A percentile compares a stretch with the other conserved stretches of the same genome.
Conservation (phyloP, 2,888 invertebrate species). For the Sarcophaga carnaria region DNA sequence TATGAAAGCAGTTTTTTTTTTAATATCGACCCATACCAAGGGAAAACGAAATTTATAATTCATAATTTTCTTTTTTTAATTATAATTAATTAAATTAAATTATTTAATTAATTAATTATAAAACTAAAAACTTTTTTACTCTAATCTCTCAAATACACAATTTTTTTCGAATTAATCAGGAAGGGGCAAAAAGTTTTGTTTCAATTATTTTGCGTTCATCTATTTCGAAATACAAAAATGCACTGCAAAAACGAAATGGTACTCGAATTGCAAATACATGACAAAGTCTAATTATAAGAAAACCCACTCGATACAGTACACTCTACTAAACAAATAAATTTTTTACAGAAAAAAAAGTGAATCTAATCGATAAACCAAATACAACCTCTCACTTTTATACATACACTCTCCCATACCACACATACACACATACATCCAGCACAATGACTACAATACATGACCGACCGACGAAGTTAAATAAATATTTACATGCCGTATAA, state of each 20-base stretch:
- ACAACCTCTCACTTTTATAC: conserved; percentile 28
- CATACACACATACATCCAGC: conserved; percentile 1
- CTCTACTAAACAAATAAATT: conserved; percentile 1
- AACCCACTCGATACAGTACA: conserved; percentile 12
- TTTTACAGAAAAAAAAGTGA: conserved; percentile 28
- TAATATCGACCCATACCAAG: no score
- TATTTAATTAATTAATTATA: no score
- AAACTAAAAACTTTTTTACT: no score
- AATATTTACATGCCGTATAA: conserved; percentile 62
- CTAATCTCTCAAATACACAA: no score
- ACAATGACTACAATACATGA: conserved; percentile 49
- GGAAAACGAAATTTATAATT: no score
- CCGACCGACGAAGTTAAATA: conserved; percentile 54
- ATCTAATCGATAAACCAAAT: conserved; percentile 55
- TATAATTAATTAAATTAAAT: no score
- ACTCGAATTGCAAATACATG: conserved; percentile 56
- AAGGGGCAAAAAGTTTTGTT: neutral
- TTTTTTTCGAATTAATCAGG: neutral
- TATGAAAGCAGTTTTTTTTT: no score
- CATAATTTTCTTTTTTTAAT: no score
- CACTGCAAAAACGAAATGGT: conserved; percentile 42
- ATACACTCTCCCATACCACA: neutral
- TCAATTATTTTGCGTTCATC: neutral
- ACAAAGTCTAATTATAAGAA: conserved; percentile 34
- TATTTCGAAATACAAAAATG: neutral